A percentile compares a stretch with the other conserved stretches of the same genome.
phyloP scores from a whole-genome alignment of 1,140 invertebrate species.

The Apis mellifera region Amel_HAv3.1 CM009944.2:6488001-6488500 shows the following conservation, averaged over 20 bases:
- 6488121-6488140: background rate
- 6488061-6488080: background rate
- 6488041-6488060: background rate
- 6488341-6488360: background rate
- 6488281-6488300: background rate
- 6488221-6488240: constrained; percentile 12
- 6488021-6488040: no score
- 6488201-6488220: constrained; percentile 9
- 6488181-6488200: background rate
- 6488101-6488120: background rate
- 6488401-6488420: background rate
- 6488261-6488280: background rate
- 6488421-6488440: background rate
- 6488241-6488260: background rate
- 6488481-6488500: constrained; percentile 6
- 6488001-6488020: no score
- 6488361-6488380: background rate
- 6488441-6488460: constrained; percentile 26
- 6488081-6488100: background rate
- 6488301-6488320: background rate
- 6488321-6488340: background rate
- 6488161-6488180: background rate
- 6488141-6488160: background rate
- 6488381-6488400: background rate
- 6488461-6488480: constrained; percentile 9